A percentile compares a stretch with the other conserved stretches of the same genome.
Evolutionary conservation across 2,888 invertebrate genomes (phyloP).

Genomic region (Netelia melanura): DNA sequence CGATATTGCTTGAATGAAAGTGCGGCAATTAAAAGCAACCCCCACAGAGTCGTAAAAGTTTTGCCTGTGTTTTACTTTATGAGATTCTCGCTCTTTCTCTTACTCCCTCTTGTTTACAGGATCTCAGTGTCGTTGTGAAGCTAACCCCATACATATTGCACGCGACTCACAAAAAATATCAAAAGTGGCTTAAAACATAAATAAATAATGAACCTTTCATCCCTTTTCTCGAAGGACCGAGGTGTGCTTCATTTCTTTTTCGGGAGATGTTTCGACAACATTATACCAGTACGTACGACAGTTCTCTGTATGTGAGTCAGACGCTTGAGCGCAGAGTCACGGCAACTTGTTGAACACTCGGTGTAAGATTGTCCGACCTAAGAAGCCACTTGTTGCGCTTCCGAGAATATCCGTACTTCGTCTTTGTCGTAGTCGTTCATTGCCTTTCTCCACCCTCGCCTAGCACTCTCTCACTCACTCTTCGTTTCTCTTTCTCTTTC

Average conservation of each 20-base stretch:
- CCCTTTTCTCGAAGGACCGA: conserved; percentile 20
- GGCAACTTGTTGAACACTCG: conserved; percentile 82
- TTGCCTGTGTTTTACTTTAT: conserved; percentile 43
- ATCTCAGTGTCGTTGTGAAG: background rate
- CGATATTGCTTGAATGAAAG: conserved; percentile 42
- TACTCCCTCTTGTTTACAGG: background rate
- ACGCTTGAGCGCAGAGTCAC: conserved; percentile 27
- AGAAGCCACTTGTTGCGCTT: conserved; percentile 84
- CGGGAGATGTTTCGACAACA: background rate
- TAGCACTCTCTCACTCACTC: too few relatives aligned
- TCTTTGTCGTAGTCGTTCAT: conserved; percentile 45
- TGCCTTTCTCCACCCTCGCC: conserved; percentile 58
- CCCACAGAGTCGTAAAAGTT: conserved; percentile 64
- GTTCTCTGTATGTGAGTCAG: conserved; percentile 2
- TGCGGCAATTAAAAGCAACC: conserved; percentile 47
- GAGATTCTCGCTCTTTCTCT: conserved; percentile 43
- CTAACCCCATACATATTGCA: background rate
- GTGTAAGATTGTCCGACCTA: conserved; percentile 82
- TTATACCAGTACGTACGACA: background rate
- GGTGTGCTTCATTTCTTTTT: conserved; percentile 61
- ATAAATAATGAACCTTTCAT: conserved; percentile 17
- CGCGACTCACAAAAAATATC: conserved; percentile 35
- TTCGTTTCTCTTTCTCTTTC: conserved; percentile 9
- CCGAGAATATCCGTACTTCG: conserved; percentile 59
- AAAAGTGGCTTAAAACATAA: conserved; percentile 32